Evolutionary conservation across 2,113 vertebrate species (phyloP).

Genomic region (Carassius auratus): DNA sequence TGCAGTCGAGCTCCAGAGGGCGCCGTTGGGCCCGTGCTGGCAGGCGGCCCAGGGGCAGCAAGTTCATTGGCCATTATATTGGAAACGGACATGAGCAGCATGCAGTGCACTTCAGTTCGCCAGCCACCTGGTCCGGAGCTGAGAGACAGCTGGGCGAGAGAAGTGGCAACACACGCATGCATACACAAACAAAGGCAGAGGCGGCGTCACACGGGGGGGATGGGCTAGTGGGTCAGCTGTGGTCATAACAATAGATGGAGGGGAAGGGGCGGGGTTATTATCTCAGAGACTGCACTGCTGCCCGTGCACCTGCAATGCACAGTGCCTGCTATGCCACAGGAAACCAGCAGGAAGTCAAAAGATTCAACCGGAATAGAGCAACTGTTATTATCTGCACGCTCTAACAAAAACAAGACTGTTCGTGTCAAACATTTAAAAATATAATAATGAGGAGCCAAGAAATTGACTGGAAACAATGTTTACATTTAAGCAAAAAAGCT

Average conservation of each 20-base stretch:
- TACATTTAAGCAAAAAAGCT: neutral
- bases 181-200: slow-evolving; percentile 19
- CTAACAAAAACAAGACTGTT: neutral
- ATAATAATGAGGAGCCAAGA: too few relatives aligned
- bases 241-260: slow-evolving; percentile 75
- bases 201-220: neutral
- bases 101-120: slow-evolving; percentile 77
- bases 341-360: slow-evolving; percentile 72
- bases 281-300: slow-evolving; percentile 70
- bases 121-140: slow-evolving; percentile 78
- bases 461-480: neutral
- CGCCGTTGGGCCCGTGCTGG: slow-evolving; percentile 50
- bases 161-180: slow-evolving; percentile 51
- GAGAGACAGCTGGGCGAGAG: slow-evolving; percentile 77
- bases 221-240: slow-evolving; percentile 66
- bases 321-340: slow-evolving; percentile 71
- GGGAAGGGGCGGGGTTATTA: slow-evolving; percentile 70
- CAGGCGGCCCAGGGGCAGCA: slow-evolving; percentile 71
- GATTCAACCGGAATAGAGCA: slow-evolving; percentile 54
- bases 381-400: slow-evolving; percentile 15
- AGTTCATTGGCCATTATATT: slow-evolving; percentile 81
- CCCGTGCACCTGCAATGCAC: slow-evolving; percentile 75
- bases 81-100: slow-evolving; percentile 78
- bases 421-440: too few relatives aligned
- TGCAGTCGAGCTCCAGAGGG: slow-evolving; percentile 68